Base-by-base conservation (phyloP, 2,797 vertebrate genomes). In the Hippoglossus hippoglossus region DNA sequence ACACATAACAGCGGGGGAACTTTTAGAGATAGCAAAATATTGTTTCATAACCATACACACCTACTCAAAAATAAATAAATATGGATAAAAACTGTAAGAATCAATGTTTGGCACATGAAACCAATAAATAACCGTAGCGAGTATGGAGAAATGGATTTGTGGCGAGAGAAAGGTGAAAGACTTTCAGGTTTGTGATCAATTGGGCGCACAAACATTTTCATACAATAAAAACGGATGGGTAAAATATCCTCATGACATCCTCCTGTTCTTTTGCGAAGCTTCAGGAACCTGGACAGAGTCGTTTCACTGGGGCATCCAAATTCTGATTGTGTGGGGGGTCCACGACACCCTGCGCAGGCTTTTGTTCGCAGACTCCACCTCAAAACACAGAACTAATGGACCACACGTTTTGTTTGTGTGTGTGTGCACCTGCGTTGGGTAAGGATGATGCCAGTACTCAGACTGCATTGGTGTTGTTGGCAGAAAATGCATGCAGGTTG, bases 381-480 rank as follows among this genome's bases (percentile, higher is more conserved):
- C 73, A 64, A 63, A 59, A 68, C 60, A 73, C 22, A 9, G 60
- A 28, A 18, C 71, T 5, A 51, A 51, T 1, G 52, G 54, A 39
- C 59, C 55, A 60, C 73, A 58, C 58, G 11, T 39, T 51, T 46
- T n/a, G 46, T 63, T 64, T 67, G 47, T 60, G 51, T 24, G 24
- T 61, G 60, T 44, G 21, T 78, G 81, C 54, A 69, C 65, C 59
- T 60, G 71, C 41, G 44, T 62, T 63, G 59, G 70, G 36, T n/a
- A 52, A 60, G 52, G 57, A 69, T 0, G 34, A n/a, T 19, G 75
- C 66, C 39, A 63, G 47, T 10, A 9, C 73, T 99, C 95, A 99
- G 92, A 97, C 96, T 89, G 96, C 95, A 88, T 98, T 97, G 88
- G 98, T 99, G 92, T 98, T 99, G 90, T 99, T 99, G 82, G 96